Evolutionary conservation across 2,113 vertebrate genomes (phyloP).

Genomic region (Burhinus bistriatus): DNA sequence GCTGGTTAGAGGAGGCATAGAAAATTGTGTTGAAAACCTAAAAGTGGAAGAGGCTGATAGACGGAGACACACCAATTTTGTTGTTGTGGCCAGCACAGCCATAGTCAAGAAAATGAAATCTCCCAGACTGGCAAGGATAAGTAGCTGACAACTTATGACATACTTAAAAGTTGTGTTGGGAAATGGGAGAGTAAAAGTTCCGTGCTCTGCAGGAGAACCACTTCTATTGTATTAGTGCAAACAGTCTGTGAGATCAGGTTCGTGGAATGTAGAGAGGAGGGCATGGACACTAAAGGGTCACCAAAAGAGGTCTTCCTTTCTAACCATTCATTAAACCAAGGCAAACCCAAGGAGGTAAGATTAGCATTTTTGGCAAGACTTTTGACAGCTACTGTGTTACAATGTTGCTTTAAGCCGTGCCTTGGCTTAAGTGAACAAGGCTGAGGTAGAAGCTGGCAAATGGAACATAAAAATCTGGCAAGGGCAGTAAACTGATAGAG

Average conservation of each 20-base stretch:
- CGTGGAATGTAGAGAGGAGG: neutral
- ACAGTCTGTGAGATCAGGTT: neutral
- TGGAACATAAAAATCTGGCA: neutral
- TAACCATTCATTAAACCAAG: neutral
- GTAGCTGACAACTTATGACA: neutral
- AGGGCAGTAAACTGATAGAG: neutral
- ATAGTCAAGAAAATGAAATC: neutral
- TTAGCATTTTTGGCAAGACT: neutral
- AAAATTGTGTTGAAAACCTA: neutral
- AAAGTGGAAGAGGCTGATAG: neutral
- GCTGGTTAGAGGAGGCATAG: neutral
- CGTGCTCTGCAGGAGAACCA: neutral
- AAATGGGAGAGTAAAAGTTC: neutral
- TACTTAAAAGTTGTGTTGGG: neutral
- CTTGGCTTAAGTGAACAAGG: neutral
- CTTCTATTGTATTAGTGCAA: neutral
- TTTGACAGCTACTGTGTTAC: neutral
- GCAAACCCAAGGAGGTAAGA: neutral
- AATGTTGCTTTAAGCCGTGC: neutral
- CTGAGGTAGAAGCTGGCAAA: neutral
- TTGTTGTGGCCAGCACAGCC: neutral
- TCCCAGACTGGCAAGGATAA: neutral
- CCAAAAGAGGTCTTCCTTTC: neutral
- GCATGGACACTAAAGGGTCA: neutral
- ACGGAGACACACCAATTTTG: neutral